Conservation (phyloP, 2,113 vertebrate genomes). For the Macaca fascicularis region T2T-MFA8v1.1 NC_088378.1:93415001-93415500, state of each 20-base stretch:
- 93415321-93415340: not conserved
- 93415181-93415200: not conserved
- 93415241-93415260: not conserved
- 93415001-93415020: not conserved
- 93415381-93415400: not conserved
- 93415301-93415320: not conserved
- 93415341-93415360: not conserved
- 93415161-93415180: not conserved
- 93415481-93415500: not conserved
- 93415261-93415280: not conserved
- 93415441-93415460: not conserved
- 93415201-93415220: not conserved
- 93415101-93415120: not conserved
- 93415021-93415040: not conserved
- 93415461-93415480: not conserved
- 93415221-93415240: not conserved
- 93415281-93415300: not conserved
- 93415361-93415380: not conserved
- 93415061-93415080: not conserved
- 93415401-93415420: not conserved
- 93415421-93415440: not conserved
- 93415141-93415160: not conserved
- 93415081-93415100: not conserved
- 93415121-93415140: not conserved
- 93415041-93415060: not conserved